Conservation (phyloP, 2,113 vertebrate genomes). For the Peucedramus taeniatus region DNA sequence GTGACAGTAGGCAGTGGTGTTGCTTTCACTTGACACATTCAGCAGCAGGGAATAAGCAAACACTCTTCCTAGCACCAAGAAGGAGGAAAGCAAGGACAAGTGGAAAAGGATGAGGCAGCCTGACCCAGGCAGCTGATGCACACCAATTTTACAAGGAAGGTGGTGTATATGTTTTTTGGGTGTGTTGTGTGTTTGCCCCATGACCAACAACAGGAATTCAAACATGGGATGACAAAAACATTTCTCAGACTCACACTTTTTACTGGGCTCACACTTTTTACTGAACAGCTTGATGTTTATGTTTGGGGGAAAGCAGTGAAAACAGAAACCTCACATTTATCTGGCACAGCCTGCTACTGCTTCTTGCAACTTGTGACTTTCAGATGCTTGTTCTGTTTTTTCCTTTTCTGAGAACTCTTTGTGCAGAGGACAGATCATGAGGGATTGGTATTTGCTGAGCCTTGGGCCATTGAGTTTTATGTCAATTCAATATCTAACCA, state of each 20-base stretch:
- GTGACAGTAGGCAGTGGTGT: neutral
- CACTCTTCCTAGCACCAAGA: neutral
- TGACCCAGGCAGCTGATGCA: neutral
- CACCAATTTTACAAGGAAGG: neutral
- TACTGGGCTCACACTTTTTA: neutral
- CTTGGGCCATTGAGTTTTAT: neutral
- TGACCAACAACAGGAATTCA: neutral
- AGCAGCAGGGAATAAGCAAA: neutral
- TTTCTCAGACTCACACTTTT: neutral
- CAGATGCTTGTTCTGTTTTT: neutral
- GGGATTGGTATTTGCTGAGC: neutral
- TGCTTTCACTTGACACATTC: fast-evolving
- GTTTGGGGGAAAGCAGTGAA: neutral
- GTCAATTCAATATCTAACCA: neutral
- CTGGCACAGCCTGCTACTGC: neutral
- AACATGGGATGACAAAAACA: neutral
- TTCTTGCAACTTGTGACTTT: neutral
- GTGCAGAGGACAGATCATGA: neutral
- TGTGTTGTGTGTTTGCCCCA: fast-evolving
- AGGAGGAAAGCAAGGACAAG: neutral
- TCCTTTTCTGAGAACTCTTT: neutral
- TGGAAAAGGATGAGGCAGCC: neutral
- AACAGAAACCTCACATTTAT: neutral
- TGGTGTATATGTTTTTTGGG: neutral
- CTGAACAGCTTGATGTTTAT: neutral